Conservation (phyloP, 1,140 invertebrate genomes). For the Neodiprion fabricii region DNA sequence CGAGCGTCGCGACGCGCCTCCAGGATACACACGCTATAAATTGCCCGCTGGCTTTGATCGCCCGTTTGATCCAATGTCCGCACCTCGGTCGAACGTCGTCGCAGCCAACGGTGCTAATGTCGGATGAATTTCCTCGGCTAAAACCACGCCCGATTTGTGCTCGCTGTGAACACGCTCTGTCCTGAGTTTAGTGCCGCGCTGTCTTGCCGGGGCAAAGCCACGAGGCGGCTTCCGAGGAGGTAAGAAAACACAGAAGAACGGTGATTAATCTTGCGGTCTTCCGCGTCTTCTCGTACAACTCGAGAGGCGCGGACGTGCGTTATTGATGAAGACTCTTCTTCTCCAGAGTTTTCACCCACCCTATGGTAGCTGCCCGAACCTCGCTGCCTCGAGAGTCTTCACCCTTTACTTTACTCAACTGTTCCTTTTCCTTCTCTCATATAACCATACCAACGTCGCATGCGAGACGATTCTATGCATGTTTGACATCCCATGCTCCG, state of each 20-base stretch:
- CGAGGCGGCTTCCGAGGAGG: neutral
- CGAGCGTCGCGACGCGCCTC: neutral
- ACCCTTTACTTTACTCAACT: conserved; percentile 16
- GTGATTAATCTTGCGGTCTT: conserved; percentile 64
- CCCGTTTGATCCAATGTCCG: neutral
- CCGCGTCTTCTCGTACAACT: conserved; percentile 46
- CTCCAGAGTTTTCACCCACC: conserved; percentile 27
- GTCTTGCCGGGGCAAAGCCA: neutral
- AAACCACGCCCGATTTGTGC: conserved; percentile 5
- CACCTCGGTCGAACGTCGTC: neutral
- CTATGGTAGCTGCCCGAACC: neutral
- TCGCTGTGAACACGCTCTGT: neutral
- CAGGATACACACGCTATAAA: neutral
- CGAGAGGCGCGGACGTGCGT: conserved; percentile 58
- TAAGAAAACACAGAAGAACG: conserved; percentile 51
- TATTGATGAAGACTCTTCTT: conserved; percentile 63
- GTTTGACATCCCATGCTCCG: neutral
- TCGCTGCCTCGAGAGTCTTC: neutral
- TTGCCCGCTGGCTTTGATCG: neutral
- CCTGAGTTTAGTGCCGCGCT: neutral
- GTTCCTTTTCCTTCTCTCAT: neutral
- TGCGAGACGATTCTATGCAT: too few relatives aligned
- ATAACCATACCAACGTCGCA: too few relatives aligned
- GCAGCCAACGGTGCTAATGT: too few relatives aligned
- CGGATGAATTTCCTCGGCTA: neutral